A percentile compares a stretch with the other conserved stretches of the same genome.
These are phyloP conservation scores for Notolepis coatsorum DNA, from an alignment of 2,797 vertebrate genomes.

Conservation along the genomic window DNA sequence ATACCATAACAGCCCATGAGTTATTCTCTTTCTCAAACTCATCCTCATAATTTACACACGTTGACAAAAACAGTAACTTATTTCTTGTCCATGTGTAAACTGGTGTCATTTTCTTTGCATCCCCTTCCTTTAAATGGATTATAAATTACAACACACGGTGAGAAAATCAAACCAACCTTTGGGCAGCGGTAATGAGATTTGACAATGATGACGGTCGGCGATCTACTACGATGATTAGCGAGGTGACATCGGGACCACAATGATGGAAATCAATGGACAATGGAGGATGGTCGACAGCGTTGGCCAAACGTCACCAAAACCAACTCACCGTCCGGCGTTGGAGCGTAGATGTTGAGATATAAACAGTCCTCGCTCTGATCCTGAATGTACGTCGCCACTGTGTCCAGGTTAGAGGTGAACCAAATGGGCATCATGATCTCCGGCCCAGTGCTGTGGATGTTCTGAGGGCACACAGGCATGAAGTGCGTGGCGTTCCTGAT, in stretches of 20 bases:
- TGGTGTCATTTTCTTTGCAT: constrained; percentile 14
- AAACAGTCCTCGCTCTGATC: constrained; percentile 94
- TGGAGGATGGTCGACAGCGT: constrained; percentile 17
- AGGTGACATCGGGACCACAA: constrained; percentile 26
- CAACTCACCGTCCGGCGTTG: constrained; percentile 90
- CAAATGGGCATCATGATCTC: constrained; percentile 95
- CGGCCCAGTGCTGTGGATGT: constrained; percentile 89
- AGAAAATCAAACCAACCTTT: constrained; percentile 56
- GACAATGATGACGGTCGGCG: constrained; percentile 45
- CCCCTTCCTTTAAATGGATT: background rate
- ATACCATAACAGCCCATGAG: too few species aligned
- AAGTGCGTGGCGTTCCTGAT: constrained; percentile 91
- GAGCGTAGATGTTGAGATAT: constrained; percentile 92
- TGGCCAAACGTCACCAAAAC: constrained; percentile 29
- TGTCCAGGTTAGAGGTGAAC: constrained; percentile 95
- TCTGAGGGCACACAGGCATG: constrained; percentile 93
- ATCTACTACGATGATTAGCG: constrained; percentile 46
- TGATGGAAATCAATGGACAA: constrained; percentile 31
- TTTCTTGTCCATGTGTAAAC: constrained; percentile 19
- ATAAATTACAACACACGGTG: constrained; percentile 15
- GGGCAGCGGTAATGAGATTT: constrained; percentile 52
- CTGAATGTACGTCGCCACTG: constrained; percentile 91
- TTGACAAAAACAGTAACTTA: constrained; percentile 9
- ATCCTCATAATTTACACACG: too few species aligned
- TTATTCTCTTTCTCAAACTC: too few species aligned